phyloP scores from a whole-genome alignment of 2,797 vertebrate genomes.

The Rhabdomys pumilio region DNA sequence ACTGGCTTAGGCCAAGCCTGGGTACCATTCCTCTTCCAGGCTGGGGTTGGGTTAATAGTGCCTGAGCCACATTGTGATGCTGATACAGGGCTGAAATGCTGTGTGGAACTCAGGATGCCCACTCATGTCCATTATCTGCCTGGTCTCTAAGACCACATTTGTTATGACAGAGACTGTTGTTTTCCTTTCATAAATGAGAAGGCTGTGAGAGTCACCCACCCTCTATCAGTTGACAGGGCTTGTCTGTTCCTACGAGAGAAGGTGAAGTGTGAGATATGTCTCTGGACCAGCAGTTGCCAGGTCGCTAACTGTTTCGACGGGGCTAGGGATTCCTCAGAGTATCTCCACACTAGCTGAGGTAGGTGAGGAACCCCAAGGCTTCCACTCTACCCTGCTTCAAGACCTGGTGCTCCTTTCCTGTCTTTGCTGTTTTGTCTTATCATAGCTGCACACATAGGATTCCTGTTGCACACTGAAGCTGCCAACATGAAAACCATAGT shows the following conservation, averaged over 20 bases:
- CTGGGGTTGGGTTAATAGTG: not conserved
- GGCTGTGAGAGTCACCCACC: not conserved
- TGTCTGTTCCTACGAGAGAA: not conserved
- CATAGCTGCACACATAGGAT: not conserved
- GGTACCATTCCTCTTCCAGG: not conserved
- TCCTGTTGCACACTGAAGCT: not conserved
- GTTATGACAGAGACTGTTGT: not conserved
- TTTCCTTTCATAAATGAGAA: constrained; percentile 32
- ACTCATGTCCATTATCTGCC: not conserved
- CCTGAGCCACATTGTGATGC: not conserved
- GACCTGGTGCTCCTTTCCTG: not conserved
- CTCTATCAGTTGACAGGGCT: not conserved
- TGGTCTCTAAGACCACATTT: not conserved
- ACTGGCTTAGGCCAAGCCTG: not conserved
- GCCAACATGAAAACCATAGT: not conserved
- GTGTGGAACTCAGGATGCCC: not conserved
- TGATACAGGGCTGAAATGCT: not conserved
- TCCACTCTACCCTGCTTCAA: not conserved
- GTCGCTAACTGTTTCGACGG: not conserved
- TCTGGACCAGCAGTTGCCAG: not conserved
- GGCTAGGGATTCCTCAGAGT: not conserved
- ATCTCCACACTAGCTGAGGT: not conserved
- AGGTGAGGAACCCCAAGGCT: not conserved
- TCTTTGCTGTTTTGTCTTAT: not conserved
- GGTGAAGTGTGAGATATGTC: not conserved